These are phyloP conservation scores for Channa striata DNA, from an alignment of 2,797 vertebrate genomes.

Conservation along the genomic window DNA sequence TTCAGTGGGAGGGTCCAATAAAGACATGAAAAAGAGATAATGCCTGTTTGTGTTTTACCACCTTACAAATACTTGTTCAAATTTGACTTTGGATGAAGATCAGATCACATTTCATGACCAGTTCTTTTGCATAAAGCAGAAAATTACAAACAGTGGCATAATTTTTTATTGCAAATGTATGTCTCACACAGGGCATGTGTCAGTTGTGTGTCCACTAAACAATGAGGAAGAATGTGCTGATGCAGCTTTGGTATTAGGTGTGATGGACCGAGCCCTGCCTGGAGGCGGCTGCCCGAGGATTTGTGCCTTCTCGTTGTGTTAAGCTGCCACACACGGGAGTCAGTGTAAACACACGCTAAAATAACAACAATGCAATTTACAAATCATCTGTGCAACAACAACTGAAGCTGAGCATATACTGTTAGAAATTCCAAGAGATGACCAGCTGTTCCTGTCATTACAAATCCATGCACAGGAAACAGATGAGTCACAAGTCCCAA, in stretches of 20 bases:
- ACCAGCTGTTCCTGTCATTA: constrained; percentile 1
- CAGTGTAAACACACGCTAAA: constrained; percentile 9
- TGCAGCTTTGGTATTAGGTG: constrained; percentile 44
- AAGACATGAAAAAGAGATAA: too few relatives aligned
- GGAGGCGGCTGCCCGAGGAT: constrained; percentile 44
- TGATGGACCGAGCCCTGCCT: constrained; percentile 57
- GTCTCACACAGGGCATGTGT: constrained; percentile 4
- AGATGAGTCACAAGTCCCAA: constrained; percentile 1
- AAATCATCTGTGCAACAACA: constrained; percentile 16
- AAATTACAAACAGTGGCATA: too few relatives aligned
- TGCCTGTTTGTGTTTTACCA: too few relatives aligned
- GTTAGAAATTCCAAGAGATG: not conserved
- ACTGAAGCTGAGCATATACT: too few relatives aligned
- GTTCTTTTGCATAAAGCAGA: too few relatives aligned
- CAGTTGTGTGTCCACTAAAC: constrained; percentile 40
- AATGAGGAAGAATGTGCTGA: constrained; percentile 74
- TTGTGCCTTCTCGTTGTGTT: constrained; percentile 38
- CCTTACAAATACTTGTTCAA: too few relatives aligned
- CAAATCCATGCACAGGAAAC: not conserved
- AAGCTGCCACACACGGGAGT: constrained; percentile 36
- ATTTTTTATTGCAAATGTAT: too few relatives aligned
- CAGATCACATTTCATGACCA: too few relatives aligned
- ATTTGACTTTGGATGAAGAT: too few relatives aligned
- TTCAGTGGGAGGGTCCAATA: too few relatives aligned
- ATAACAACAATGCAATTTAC: constrained; percentile 2